Evolutionary conservation across 2,888 invertebrate species (phyloP), one percentile per base, ranked within the genome.

Genomic region (Pollenia amentaria): DNA sequence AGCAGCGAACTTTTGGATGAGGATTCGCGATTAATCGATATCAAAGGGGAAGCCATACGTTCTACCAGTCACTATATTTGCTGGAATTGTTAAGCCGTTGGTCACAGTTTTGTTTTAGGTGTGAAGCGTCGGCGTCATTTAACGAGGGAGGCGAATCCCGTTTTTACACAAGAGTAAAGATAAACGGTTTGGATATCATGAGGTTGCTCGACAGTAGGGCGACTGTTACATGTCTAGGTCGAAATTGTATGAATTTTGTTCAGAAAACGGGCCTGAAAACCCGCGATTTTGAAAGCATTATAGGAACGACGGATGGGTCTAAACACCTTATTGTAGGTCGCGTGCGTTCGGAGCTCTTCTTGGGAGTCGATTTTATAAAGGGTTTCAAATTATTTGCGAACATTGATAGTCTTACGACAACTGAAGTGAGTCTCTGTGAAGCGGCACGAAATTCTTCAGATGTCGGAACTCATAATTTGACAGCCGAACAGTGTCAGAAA

Each of bases 101-200:
- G 69, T 12, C 69, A 69, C 18, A 51, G 38, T 51, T 69, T 51
- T 48, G 8, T 44, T n/a, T n/a, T n/a, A n/a, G n/a, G n/a, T n/a
- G n/a, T n/a, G 55, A n/a, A n/a, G n/a, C 51, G 1, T 0, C 9
- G 6, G 16, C 51, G 0, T 51, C 1, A 0, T 0, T 51, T 9
- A 16, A 51, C 11, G 18, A 51, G 18, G 18, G 51, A 7, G 16
- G 0, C 2, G 16, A 51, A 8, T 51, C 51, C 16, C 51, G 51
- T 2, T 16, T 18, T 1, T 51, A 51, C 2, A 51, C 51, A 16
- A 51, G 16, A 2, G 16, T 51, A 9, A 18, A 7, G n/a, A n/a
- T n/a, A n/a, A n/a, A 7, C 0, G 16, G 51, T 8, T 7, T 2
- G 1, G 51, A 51, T 16, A 51, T 51, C 1, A 16, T 16, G 16